Evolutionary conservation across 2,888 invertebrate genomes (phyloP).

Genomic region (Caenorhabditis sp.): DNA sequence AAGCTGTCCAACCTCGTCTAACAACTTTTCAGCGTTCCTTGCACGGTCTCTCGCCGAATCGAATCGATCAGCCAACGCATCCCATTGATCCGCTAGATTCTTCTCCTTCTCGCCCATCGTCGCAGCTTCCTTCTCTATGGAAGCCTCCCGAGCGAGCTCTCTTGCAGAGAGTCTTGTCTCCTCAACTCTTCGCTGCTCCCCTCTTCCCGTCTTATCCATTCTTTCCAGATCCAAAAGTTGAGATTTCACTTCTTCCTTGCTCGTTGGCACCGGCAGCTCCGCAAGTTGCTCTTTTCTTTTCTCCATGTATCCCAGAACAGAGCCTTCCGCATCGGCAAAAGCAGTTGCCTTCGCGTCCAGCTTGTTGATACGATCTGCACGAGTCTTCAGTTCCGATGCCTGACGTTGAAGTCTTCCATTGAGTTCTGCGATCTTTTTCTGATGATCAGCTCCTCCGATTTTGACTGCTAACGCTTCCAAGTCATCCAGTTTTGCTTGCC

Average conservation of each 20-base stretch:
- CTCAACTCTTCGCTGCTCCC: conserved; percentile 66
- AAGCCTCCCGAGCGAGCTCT: conserved; percentile 64
- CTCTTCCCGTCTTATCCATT: conserved; percentile 66
- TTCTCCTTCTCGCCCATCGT: conserved; percentile 64
- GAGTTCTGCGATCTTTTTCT: conserved; percentile 52
- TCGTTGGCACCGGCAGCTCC: conserved; percentile 40
- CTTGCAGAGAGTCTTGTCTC: conserved; percentile 63
- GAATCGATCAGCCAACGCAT: conserved; percentile 65
- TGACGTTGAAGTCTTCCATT: conserved; percentile 48
- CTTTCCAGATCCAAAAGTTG: conserved; percentile 59
- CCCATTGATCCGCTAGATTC: conserved; percentile 71
- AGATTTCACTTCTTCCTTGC: conserved; percentile 63
- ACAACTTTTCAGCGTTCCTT: conserved; percentile 93
- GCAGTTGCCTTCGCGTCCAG: conserved; percentile 70
- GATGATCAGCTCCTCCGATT: conserved; percentile 37
- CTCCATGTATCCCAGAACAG: conserved; percentile 74
- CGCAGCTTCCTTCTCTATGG: conserved; percentile 60
- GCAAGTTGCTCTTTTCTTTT: conserved; percentile 54
- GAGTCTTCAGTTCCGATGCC: conserved; percentile 52
- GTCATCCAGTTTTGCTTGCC: conserved; percentile 57
- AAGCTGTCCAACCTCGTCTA: conserved; percentile 91
- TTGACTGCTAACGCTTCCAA: conserved; percentile 53
- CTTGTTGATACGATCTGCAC: conserved; percentile 68
- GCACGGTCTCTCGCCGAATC: conserved; percentile 84
- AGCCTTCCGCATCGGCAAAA: conserved; percentile 72